Base-by-base conservation (phyloP, 2,797 vertebrate species). In the Hydrocynus forskahlii region DNA sequence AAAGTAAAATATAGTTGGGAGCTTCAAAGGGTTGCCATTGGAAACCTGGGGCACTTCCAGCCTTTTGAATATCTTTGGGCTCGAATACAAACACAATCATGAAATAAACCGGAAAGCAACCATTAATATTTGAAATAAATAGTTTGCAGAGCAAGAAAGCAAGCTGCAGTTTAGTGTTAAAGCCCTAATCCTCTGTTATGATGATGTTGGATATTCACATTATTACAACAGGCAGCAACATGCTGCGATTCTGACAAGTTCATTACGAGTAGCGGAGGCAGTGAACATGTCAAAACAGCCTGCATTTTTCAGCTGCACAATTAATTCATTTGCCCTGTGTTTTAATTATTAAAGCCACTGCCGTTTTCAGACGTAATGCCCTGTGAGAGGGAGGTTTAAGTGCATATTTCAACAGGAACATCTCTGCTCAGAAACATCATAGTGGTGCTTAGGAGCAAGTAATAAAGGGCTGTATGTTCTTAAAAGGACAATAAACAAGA, bases 311-410 rank as follows among this genome's bases (percentile, higher is more conserved):
- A 89, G 80, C 84, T 83, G 50, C 54, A 19, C 74, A 83, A 88
- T 91, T 89, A 86, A 91, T 92, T 92, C 79, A 91, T 89, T 82
- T 43, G n/a, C 52, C 7, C 7, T 64, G 14, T 60, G 79, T 25
- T 74, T 92, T 43, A 87, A 89, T 89, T 87, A 91, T 92, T 91
- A 54, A 93, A 71, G 48, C 78, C 78, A 87, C 76, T 81, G 79
- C 35, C 68, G 81, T 71, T 83, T 81, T 68, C 72, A 83, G 87
- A 87, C 78, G 86, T 63, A 43, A 81, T 81, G 85, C 70, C 55
- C 75, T 79, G 82, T 63, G 62, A 70, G 86, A 84, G 54, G 74
- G 78, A 73, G 81, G 76, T 85, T 81, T 50, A 55, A 80, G 74
- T 78, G 86, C 45, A 76, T 84, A 25, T 87, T 64, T 88, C 80